phyloP scores from a whole-genome alignment of 2,888 invertebrate genomes.

The Adelphocoris suturalis region DNA sequence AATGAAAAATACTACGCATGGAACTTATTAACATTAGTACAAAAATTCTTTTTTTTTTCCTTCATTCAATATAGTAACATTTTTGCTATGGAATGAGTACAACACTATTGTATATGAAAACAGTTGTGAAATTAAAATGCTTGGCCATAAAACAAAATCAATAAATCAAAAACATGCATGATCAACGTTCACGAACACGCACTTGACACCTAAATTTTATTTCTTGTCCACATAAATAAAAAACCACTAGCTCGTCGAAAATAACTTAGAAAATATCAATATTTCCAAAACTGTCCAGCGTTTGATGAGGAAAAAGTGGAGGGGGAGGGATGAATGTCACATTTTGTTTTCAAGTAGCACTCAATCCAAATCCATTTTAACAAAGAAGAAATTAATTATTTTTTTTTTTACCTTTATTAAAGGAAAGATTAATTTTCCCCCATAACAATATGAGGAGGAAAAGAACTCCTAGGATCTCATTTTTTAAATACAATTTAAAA shows the following conservation, averaged over 20 bases:
- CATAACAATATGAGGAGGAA: constrained; percentile 49
- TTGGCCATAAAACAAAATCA: neutral
- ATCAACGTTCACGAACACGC: constrained; percentile 56
- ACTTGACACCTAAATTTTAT: constrained; percentile 40
- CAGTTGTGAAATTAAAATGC: constrained; percentile 38
- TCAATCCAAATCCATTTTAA: constrained; percentile 46
- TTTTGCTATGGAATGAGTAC: constrained; percentile 73
- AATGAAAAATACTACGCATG: constrained; percentile 69
- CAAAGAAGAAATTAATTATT: constrained; percentile 39
- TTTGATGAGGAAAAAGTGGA: constrained; percentile 19
- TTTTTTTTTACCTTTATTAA: constrained; percentile 53
- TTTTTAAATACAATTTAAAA: constrained; percentile 69
- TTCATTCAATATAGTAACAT: constrained; percentile 49
- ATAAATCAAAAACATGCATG: constrained; percentile 3
- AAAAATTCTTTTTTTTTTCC: constrained; percentile 54
- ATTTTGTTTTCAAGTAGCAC: constrained; percentile 51
- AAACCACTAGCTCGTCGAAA: constrained; percentile 50
- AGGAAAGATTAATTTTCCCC: constrained; percentile 51
- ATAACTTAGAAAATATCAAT: constrained; percentile 33
- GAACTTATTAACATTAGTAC: constrained; percentile 72
- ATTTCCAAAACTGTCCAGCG: neutral
- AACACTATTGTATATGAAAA: constrained; percentile 34
- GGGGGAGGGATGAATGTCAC: constrained; percentile 33
- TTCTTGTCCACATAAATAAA: constrained; percentile 47
- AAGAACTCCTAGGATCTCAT: constrained; percentile 48